These are phyloP conservation scores for Chironomus striatipennis DNA, from an alignment of 1,140 invertebrate species.

Conservation along the genomic window DNA sequence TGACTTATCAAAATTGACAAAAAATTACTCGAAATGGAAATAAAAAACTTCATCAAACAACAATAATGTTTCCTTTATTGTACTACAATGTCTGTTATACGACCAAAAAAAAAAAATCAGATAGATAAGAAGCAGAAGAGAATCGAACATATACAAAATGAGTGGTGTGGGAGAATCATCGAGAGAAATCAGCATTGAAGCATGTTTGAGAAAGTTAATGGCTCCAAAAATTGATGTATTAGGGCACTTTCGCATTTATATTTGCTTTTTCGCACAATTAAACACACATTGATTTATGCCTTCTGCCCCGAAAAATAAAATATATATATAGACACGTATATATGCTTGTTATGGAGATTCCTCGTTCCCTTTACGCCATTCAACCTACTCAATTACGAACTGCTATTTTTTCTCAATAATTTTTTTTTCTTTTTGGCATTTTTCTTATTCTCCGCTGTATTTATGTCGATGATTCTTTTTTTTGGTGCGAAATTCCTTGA, in stretches of 20 bases:
- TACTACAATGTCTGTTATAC: no score
- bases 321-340: no score
- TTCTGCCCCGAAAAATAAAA: background rate
- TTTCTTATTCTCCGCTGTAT: background rate
- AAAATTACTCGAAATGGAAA: no score
- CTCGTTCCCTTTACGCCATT: background rate
- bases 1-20: no score
- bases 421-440: background rate
- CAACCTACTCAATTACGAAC: slow-evolving; percentile 6
- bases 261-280: slow-evolving; percentile 23
- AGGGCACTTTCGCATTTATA: slow-evolving; percentile 14
- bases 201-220: slow-evolving; percentile 23
- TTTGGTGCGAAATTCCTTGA: no score
- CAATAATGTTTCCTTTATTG: no score
- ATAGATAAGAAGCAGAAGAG: no score
- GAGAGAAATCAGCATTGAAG: background rate
- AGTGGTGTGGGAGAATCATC: no score
- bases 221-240: slow-evolving; percentile 22
- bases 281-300: slow-evolving; percentile 23
- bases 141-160: no score
- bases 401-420: background rate
- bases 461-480: background rate
- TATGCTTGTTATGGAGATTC: background rate
- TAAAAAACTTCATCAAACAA: no score
- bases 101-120: no score